Evolutionary conservation across 2,888 invertebrate genomes (phyloP).

Genomic region (Drosophila ezoana): DNA sequence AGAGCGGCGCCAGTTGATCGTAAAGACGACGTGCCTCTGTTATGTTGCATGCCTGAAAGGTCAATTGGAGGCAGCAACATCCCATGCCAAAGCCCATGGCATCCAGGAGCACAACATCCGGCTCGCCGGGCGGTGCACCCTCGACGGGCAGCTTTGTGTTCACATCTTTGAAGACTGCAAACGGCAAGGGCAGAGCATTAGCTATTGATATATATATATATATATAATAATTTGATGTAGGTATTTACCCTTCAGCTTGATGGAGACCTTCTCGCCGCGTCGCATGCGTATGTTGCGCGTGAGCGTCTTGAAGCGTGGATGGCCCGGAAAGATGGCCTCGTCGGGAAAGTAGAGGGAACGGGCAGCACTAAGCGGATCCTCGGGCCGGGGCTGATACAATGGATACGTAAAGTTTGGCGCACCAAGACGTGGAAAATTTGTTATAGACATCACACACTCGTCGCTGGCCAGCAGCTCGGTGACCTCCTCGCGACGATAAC

Average conservation of each 20-base stretch:
- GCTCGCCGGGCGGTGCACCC: conserved; percentile 90
- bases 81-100: conserved; percentile 99
- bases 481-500: conserved; percentile 91
- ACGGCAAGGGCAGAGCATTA: not conserved
- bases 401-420: conserved; percentile 95
- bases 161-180: conserved; percentile 93
- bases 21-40: conserved; percentile 97
- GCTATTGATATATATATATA: too few species aligned
- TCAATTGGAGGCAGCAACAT: conserved; percentile 97
- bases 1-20: conserved; percentile 98
- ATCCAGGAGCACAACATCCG: conserved; percentile 98
- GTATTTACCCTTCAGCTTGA: conserved; percentile 95
- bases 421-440: conserved; percentile 97
- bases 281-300: conserved; percentile 96
- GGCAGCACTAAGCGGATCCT: conserved; percentile 90
- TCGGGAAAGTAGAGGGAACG: conserved; percentile 97
- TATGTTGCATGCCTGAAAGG: conserved; percentile 97
- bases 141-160: conserved; percentile 95
- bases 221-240: not conserved
- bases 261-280: conserved; percentile 97
- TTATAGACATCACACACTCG: conserved; percentile 95
- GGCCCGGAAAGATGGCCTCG: conserved; percentile 96
- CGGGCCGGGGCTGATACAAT: conserved; percentile 87
- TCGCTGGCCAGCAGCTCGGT: conserved; percentile 90
- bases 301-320: conserved; percentile 97